Percentiles rank a stretch among this genome's conserved stretches.
These are phyloP conservation scores for Deilephila porcellus DNA, from an alignment of 2,888 invertebrate species.

Conservation along the genomic window DNA sequence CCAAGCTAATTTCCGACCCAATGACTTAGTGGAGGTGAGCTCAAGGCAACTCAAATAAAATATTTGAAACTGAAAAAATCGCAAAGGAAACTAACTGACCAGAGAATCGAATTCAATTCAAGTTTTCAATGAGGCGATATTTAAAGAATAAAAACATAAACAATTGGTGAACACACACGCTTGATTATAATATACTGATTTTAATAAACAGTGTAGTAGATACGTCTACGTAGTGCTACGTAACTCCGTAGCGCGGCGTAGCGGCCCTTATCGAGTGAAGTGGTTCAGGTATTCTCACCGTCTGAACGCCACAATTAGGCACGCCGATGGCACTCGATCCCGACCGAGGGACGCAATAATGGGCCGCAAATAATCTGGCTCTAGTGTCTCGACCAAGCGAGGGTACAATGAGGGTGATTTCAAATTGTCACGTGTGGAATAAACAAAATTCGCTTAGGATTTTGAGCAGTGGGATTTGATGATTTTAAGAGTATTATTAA, in stretches of 20 bases:
- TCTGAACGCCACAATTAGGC: slow-evolving; percentile 48
- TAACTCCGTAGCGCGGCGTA: not conserved
- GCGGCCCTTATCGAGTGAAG: slow-evolving; percentile 35
- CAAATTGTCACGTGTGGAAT: slow-evolving; percentile 10
- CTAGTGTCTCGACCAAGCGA: not conserved
- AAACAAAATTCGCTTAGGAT: not conserved
- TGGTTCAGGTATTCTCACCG: slow-evolving; percentile 40
- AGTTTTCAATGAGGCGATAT: no score
- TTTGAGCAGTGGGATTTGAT: not conserved
- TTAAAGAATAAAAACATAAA: not conserved
- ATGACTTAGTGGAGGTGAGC: no score
- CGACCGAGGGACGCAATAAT: slow-evolving; percentile 30
- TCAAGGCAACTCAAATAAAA: no score
- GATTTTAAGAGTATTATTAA: not conserved
- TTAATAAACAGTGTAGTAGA: not conserved
- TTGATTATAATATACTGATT: not conserved
- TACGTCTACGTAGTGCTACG: not conserved
- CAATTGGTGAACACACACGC: not conserved
- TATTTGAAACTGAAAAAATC: no score
- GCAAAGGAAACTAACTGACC: no score
- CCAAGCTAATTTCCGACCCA: no score
- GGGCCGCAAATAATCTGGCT: slow-evolving; percentile 25
- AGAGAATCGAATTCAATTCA: no score
- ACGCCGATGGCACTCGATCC: slow-evolving; percentile 38
- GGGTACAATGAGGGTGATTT: not conserved